Percentiles rank a stretch among this genome's conserved stretches.
Conservation (phyloP, 2,113 vertebrate species). For the Anolis carolinensis region DNA sequence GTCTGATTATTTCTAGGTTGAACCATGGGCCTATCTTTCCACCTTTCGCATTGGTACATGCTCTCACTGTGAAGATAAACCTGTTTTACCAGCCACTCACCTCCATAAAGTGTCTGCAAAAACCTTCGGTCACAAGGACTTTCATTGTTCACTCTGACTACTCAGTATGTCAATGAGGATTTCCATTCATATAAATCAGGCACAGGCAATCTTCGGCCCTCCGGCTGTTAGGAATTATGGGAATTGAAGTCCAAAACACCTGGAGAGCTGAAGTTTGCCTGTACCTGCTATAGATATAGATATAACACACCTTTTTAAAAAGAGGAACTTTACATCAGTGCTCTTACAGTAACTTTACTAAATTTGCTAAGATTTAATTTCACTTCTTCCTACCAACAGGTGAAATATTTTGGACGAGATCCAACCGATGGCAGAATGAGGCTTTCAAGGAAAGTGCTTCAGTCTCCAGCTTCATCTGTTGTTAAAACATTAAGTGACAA, state of each 20-base stretch:
- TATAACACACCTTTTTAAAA: not conserved
- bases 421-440: slow-evolving; percentile 97
- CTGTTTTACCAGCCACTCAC: not conserved
- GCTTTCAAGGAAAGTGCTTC: slow-evolving; percentile 94
- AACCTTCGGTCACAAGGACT: not conserved
- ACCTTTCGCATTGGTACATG: too few species aligned
- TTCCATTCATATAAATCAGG: not conserved
- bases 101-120: not conserved
- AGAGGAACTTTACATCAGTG: not conserved
- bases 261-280: too few species aligned
- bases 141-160: not conserved
- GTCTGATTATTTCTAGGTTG: not conserved
- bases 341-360: not conserved
- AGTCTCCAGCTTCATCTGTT: slow-evolving; percentile 80
- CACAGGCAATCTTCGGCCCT: too few species aligned
- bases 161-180: not conserved
- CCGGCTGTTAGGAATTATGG: too few species aligned
- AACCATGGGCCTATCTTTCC: not conserved
- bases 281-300: too few species aligned
- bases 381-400: slow-evolving; percentile 75
- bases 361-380: not conserved
- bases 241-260: too few species aligned
- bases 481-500: slow-evolving; percentile 88
- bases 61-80: not conserved
- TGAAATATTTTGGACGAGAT: slow-evolving; percentile 97